Base-by-base conservation (phyloP, 2,888 invertebrate species). In the Hydrotaea cyrtoneurina region DNA sequence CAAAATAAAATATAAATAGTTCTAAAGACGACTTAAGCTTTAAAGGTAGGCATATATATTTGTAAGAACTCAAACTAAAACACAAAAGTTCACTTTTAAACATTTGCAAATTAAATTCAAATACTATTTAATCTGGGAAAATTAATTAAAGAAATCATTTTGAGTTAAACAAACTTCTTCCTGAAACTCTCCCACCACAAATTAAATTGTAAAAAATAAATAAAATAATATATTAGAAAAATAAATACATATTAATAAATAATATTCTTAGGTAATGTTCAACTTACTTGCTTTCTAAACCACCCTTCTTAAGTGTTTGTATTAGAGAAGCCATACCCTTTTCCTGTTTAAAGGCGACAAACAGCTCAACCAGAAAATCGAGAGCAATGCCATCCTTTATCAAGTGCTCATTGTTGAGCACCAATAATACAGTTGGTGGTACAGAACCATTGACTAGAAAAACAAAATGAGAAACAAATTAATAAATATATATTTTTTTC, bases 311-410 rank as follows among this genome's bases (percentile, higher is more conserved):
- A 88, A 98, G 95, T 88, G 97, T 95, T 86, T 97, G 96, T 93
- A 97, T 96, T 88, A 98, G 94, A 89, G 96, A 96, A 86, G 95
- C 93, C 89, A 96, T 94, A 88, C 98, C 98, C 91, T 97, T 97
- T 92, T 98, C 98, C 91, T 95, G 95, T 92, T 98, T 97, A 95
- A 98, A 97, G 88, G 96, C 97, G 88, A 96, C 94, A 93, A 98
- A 98, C 92, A 98, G 96, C 93, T 97, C 96, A 89, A 98, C 95
- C 90, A 98, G 95, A 93, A 99, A 99, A 89, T 98, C 98, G 90
- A 98, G 94, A 83, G 98, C 98, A 92, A 98, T 94, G 92, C 98
- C 97, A 94, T 97, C 97, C 92, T 97, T 98, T 88, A 97, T 95
- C 90, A 99, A 94, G 93, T 98, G 98, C 93, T 98, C 98, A 93